Evolutionary conservation across 2,888 invertebrate genomes (phyloP).

Genomic region (Rotaria macrura): DNA sequence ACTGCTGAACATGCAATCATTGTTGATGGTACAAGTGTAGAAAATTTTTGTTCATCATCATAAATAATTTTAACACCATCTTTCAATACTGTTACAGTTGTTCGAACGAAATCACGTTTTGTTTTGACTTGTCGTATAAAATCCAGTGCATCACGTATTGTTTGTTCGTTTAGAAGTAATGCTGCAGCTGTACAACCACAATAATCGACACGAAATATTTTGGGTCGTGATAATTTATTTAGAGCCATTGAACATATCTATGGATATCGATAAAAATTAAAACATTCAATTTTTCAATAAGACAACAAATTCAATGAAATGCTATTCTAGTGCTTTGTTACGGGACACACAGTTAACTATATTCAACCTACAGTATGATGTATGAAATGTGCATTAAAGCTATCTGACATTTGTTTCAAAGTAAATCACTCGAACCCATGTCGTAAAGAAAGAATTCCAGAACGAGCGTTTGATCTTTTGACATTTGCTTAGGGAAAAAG

Average conservation of each 20-base stretch:
- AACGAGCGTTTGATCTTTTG: too few species aligned
- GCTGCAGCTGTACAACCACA: slow-evolving; percentile 18
- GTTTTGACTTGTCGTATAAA: neutral
- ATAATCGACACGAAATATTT: slow-evolving; percentile 9
- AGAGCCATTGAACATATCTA: neutral
- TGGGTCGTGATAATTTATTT: neutral
- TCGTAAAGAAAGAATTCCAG: too few species aligned
- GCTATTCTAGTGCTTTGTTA: too few species aligned
- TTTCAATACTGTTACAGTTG: neutral
- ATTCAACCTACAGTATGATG: too few species aligned
- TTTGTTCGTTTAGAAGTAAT: neutral
- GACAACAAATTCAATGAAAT: too few species aligned
- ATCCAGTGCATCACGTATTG: neutral
- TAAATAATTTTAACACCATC: neutral
- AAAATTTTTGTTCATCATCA: neutral
- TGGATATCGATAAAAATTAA: neutral
- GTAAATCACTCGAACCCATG: too few species aligned
- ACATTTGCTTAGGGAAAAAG: too few species aligned
- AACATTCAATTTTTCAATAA: too few species aligned
- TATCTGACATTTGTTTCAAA: too few species aligned
- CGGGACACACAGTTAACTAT: too few species aligned
- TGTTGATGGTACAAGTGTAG: neutral
- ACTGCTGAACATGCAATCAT: neutral
- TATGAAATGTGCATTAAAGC: too few species aligned
- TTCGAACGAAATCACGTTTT: slow-evolving; percentile 1